A percentile compares a stretch with the other conserved stretches of the same genome.
These are phyloP conservation scores for Resseliella maxima DNA, from an alignment of 2,888 invertebrate species.

Conservation along the genomic window DNA sequence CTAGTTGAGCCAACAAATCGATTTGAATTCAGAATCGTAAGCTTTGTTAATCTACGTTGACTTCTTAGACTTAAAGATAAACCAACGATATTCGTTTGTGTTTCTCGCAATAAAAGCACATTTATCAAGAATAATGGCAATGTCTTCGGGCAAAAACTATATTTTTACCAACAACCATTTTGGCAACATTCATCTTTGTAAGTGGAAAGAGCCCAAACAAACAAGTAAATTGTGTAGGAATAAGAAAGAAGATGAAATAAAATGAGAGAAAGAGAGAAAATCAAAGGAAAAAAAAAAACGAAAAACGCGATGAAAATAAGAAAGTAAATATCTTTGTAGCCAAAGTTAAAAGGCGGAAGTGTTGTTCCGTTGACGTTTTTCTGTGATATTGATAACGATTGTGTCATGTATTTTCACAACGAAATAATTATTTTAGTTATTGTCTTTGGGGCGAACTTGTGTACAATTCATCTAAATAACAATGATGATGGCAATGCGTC, in stretches of 20 bases:
- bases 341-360: not conserved
- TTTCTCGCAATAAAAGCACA: not conserved
- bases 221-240: no score
- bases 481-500: no score
- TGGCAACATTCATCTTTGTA: not conserved
- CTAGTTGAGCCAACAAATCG: not conserved
- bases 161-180: not conserved
- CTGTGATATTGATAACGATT: not conserved
- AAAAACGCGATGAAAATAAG: no score
- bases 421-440: not conserved
- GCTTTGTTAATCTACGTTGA: conserved; percentile 13
- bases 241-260: no score
- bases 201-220: not conserved
- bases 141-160: not conserved
- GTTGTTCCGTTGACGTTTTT: not conserved
- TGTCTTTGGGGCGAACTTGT: not conserved
- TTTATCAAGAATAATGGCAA: not conserved
- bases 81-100: not conserved
- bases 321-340: not conserved
- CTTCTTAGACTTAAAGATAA: conserved; percentile 7
- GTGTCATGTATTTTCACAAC: not conserved
- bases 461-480: not conserved
- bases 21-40: not conserved
- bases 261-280: no score
- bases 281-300: not conserved